Percentiles rank a stretch among this genome's conserved stretches.
phyloP scores from a whole-genome alignment of 2,888 invertebrate genomes.

The Aphodius sticticus region DNA sequence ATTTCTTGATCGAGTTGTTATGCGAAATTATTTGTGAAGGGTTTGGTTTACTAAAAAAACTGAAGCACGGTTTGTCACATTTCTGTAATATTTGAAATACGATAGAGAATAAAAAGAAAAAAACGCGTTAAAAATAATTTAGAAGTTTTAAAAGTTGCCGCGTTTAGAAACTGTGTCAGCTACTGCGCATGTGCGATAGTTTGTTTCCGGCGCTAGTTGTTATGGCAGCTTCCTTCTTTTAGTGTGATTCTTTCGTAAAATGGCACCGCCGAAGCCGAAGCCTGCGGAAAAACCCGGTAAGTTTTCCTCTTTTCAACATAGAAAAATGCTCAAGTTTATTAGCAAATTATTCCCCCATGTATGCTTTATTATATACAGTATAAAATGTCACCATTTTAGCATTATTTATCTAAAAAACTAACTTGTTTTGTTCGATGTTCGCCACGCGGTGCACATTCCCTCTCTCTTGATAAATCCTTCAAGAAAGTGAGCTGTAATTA shows the following conservation, averaged over 20 bases:
- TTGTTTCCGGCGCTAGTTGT: slow-evolving; percentile 40
- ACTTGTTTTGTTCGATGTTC: slow-evolving; percentile 16
- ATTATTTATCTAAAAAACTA: neutral
- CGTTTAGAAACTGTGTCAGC: neutral
- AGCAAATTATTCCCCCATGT: neutral
- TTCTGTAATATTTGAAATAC: neutral
- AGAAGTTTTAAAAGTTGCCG: slow-evolving; percentile 28
- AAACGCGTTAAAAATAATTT: slow-evolving; percentile 16
- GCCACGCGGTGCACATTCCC: slow-evolving; percentile 47
- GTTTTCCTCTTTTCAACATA: slow-evolving; percentile 48
- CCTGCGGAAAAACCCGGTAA: slow-evolving; percentile 85
- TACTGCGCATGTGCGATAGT: slow-evolving; percentile 10
- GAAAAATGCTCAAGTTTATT: slow-evolving; percentile 13
- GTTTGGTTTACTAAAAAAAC: neutral
- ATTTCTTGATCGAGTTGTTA: neutral
- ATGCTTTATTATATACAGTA: neutral
- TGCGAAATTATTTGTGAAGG: neutral
- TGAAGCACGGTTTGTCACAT: slow-evolving; percentile 7
- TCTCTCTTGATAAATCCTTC: neutral
- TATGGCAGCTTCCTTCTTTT: slow-evolving; percentile 50
- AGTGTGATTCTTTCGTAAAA: slow-evolving; percentile 62
- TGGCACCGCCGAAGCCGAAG: slow-evolving; percentile 87
- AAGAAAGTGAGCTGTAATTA: neutral
- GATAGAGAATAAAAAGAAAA: neutral
- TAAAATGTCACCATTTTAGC: neutral